A percentile compares a stretch with the other conserved stretches of the same genome.
Evolutionary conservation across 2,888 invertebrate species (phyloP).

Genomic region (Nymphalis c-album): DNA sequence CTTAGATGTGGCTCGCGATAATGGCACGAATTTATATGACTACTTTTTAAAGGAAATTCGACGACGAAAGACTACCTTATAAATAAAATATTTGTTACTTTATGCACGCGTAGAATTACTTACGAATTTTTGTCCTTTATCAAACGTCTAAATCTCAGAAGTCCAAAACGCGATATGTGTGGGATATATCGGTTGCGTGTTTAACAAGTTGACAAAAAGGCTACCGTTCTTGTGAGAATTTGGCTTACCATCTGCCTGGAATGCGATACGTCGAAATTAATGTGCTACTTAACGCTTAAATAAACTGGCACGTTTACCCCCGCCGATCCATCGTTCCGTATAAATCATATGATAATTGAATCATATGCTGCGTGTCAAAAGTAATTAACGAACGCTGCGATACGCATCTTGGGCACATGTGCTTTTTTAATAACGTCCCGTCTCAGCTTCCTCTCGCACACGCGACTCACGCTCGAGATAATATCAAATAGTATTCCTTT

Average conservation of each 20-base stretch:
- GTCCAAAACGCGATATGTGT: constrained; percentile 38
- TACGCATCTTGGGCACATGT: constrained; percentile 78
- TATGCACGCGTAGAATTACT: neutral
- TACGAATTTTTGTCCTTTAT: neutral
- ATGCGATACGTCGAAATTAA: constrained; percentile 67
- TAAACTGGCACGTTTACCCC: constrained; percentile 59
- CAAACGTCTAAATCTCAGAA: constrained; percentile 1
- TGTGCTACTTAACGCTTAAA: constrained; percentile 74
- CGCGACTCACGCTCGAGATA: constrained; percentile 75
- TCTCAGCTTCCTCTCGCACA: constrained; percentile 71
- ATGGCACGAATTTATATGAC: constrained; percentile 58
- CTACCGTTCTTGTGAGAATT: constrained; percentile 66
- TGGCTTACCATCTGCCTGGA: constrained; percentile 68
- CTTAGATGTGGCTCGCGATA: constrained; percentile 69
- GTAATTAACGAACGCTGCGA: constrained; percentile 79
- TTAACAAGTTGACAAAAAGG: constrained; percentile 52
- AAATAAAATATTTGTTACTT: neutral
- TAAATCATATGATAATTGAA: constrained; percentile 82
- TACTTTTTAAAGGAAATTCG: constrained; percentile 42
- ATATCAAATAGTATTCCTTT: constrained; percentile 75
- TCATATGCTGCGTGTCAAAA: constrained; percentile 81
- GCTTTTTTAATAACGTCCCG: constrained; percentile 77
- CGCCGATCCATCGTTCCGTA: constrained; percentile 63
- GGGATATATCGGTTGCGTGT: constrained; percentile 70
- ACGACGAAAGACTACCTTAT: neutral